Evolutionary conservation across 2,797 vertebrate species (phyloP), one percentile per base, ranked within the genome.

Genomic region (Diplodus sargus): DNA sequence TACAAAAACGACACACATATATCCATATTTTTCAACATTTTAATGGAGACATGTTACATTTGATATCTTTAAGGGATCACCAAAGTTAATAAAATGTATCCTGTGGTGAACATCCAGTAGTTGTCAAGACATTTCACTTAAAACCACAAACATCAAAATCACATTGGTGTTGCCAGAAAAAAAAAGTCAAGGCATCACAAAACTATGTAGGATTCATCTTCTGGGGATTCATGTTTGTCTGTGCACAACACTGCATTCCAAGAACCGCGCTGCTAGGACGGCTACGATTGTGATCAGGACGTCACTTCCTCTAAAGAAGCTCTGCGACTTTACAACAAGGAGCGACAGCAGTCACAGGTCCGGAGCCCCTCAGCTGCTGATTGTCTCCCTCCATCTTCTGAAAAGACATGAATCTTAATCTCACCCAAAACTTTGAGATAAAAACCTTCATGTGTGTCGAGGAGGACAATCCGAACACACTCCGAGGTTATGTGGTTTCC

Each of bases 401-500:
- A 45, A 10, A 34, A 28, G 20, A 2, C 23, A 16, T 23, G 70
- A 59, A 61, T 22, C 28, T 51, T 70, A 10, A 4, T 68, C 3
- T 34, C 34, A 34, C 39, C 34, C 39, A 39, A 39, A 39, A 11
- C 10, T 63, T 43, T 57, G 34, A 51, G 52, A 16, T 15, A 20
- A 34, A 34, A 30, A 45, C 59, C 13, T 1, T 34, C 16, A 30
- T 54, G 20, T 12, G 28, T 56, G 16, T 61, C 18, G 9, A 51
- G 13, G n/a, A 63, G 30, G 28, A 81, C 56, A 47, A 25, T 20
- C 51, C 43, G 14, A 63, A 43, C 18, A 43, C 3, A 71, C 54
- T 57, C 34, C 23, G 42, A 22, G 34, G 18, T 16, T 57, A 23
- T 63, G 64, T 79, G 42, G 62, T 68, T 62, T 84, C 49, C 61